Evolutionary conservation across 2,888 invertebrate species (phyloP), one percentile per base, ranked within the genome.

Genomic region (Drosophila paramelanica): DNA sequence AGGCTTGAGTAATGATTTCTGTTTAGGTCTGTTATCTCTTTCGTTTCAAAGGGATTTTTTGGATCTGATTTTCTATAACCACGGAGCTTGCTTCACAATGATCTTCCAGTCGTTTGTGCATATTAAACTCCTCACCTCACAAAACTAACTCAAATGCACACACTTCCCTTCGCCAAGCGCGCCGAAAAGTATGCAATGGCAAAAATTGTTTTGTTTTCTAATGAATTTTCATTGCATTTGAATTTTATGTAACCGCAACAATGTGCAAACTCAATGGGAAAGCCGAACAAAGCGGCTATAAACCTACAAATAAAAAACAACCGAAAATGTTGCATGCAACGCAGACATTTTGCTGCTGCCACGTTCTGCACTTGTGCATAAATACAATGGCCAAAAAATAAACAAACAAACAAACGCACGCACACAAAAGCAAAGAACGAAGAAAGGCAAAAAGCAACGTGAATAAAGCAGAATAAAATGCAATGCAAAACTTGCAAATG

Each of bases 321-420:
- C 0, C n/a, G 10, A 60, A 64, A 73, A 77, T 73, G 58, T 73
- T 74, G 73, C 79, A 76, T 67, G 70, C 68, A 79, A 60, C 69
- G 67, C 81, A 65, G 66, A 65, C 79, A 81, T 73, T 81, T 81
- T 65, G 72, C 55, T 64, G 80, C 67, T 81, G 71, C 73, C 67
- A 75, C 51, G 83, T 88, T 83, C 88, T 74, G 88, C 83, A 73
- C 79, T 87, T 79, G 79, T 87, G 83, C 88, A 87, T 81, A 84
- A 84, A 71, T 61, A 88, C 86, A 83, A 88, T 73, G 56, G 60
- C 52, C 55, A 68, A 66, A 64, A 52, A 41, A 13, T 31, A 39
- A 14, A 31, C 45, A 41, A 66, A 47, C 8, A 39, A 14, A 31
- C 45, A 41, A 66, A 47, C 7, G 43, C n/a, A 39, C 39, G 8